These are phyloP conservation scores for Ichneumoninae sp. DNA, from an alignment of 2,888 invertebrate species.

Conservation along the genomic window DNA sequence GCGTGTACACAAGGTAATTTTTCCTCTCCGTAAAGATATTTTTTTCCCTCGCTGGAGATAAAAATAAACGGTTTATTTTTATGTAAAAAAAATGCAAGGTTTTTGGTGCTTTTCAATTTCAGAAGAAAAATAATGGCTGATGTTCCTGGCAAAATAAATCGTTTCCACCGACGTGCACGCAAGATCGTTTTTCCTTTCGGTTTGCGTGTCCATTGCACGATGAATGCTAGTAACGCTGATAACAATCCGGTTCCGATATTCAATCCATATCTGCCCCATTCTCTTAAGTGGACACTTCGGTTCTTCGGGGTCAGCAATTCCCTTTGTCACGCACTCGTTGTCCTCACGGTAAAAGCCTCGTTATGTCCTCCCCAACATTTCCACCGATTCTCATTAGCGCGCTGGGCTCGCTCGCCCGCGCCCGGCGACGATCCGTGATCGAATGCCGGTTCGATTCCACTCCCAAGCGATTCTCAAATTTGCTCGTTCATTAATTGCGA, in stretches of 20 bases:
- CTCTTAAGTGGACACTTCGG: neutral
- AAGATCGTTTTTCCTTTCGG: too few species aligned
- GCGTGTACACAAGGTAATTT: too few species aligned
- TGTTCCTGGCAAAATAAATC: too few species aligned
- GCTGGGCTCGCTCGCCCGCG: neutral
- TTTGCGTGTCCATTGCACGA: too few species aligned
- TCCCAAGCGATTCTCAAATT: slow-evolving; percentile 27
- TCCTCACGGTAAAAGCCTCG: neutral
- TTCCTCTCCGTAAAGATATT: too few species aligned
- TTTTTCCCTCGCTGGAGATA: too few species aligned
- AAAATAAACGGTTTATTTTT: too few species aligned
- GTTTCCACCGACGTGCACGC: too few species aligned
- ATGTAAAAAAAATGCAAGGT: too few species aligned
- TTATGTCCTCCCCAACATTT: slow-evolving; percentile 32
- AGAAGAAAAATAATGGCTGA: too few species aligned
- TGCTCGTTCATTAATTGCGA: slow-evolving; percentile 26
- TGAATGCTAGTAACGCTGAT: too few species aligned
- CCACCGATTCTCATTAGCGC: slow-evolving; percentile 18
- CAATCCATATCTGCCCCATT: neutral
- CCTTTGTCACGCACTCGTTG: slow-evolving; percentile 6
- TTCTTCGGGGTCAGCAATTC: slow-evolving; percentile 11
- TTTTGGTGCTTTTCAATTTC: too few species aligned
- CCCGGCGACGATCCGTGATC: slow-evolving; percentile 6
- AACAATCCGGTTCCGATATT: neutral
- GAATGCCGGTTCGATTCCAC: slow-evolving; percentile 3